A percentile compares a stretch with the other conserved stretches of the same genome.
These are phyloP conservation scores for Tenthredo notha DNA, from an alignment of 2,888 invertebrate genomes.

Conservation along the genomic window DNA sequence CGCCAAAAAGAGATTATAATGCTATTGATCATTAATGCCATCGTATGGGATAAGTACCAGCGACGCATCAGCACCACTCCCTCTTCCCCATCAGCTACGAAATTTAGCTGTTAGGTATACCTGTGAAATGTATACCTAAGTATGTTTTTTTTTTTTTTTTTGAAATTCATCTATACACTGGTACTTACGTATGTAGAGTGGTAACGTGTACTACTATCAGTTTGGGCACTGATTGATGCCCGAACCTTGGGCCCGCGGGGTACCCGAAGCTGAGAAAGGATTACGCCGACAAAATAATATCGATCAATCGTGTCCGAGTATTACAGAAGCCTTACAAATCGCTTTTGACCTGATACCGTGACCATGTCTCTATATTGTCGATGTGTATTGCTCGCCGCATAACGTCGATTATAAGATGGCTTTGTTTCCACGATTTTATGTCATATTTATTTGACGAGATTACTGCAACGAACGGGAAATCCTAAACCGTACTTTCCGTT, in stretches of 20 bases:
- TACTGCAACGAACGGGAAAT: background rate
- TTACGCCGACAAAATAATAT: slow-evolving; percentile 52
- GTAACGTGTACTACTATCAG: slow-evolving; percentile 32
- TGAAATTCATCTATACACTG: background rate
- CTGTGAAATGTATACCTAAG: background rate
- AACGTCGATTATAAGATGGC: background rate
- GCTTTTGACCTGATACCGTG: slow-evolving; percentile 26
- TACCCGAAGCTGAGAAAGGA: slow-evolving; percentile 34
- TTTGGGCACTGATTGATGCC: slow-evolving; percentile 42
- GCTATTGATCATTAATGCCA: slow-evolving; percentile 55
- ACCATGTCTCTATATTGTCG: slow-evolving; percentile 15
- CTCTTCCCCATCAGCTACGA: background rate
- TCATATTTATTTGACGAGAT: background rate
- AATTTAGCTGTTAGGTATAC: background rate
- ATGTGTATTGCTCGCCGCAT: slow-evolving; percentile 10
- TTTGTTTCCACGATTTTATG: background rate
- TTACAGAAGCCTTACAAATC: slow-evolving; percentile 6
- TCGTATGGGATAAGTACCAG: slow-evolving; percentile 40
- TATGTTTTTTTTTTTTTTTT: background rate
- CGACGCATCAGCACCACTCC: slow-evolving; percentile 14
- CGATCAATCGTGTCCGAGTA: slow-evolving; percentile 48
- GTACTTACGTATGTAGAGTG: background rate
- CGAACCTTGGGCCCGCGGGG: slow-evolving; percentile 42
- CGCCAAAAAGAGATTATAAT: slow-evolving; percentile 55
- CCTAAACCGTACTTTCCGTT: background rate